Evolutionary conservation across 2,113 vertebrate species (phyloP).

Genomic region (Dromiciops gliroides): DNA sequence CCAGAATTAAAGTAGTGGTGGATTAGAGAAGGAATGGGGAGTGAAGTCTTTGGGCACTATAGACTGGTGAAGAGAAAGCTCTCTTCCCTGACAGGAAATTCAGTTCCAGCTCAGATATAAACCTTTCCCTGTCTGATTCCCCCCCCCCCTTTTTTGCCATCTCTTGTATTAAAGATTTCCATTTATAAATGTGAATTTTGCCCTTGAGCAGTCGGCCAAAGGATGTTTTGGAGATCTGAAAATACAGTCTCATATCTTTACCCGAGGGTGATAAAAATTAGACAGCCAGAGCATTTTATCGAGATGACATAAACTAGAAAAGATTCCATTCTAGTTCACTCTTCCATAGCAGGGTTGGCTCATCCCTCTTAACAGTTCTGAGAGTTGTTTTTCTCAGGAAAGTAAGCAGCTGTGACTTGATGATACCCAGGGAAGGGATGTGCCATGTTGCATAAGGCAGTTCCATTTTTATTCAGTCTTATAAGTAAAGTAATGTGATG

Average conservation of each 20-base stretch:
- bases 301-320: neutral
- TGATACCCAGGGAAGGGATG: neutral
- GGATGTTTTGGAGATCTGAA: neutral
- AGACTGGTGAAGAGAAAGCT: neutral
- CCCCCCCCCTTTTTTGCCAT: neutral
- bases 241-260: neutral
- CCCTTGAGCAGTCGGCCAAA: neutral
- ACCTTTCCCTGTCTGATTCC: neutral
- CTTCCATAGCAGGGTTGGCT: neutral
- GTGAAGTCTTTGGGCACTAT: neutral
- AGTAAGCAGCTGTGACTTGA: neutral
- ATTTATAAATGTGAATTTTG: conserved; percentile 19
- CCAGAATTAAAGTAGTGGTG: neutral
- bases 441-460: neutral
- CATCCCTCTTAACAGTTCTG: neutral
- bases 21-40: neutral
- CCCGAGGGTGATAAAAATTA: neutral
- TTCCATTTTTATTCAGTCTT: neutral
- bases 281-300: neutral
- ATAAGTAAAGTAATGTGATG: conserved; percentile 27
- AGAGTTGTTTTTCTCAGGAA: neutral
- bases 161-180: conserved; percentile 15
- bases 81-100: neutral
- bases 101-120: neutral
- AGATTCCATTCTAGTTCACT: neutral